phyloP scores from a whole-genome alignment of 2,888 invertebrate species.

The Auanema sp. region DNA sequence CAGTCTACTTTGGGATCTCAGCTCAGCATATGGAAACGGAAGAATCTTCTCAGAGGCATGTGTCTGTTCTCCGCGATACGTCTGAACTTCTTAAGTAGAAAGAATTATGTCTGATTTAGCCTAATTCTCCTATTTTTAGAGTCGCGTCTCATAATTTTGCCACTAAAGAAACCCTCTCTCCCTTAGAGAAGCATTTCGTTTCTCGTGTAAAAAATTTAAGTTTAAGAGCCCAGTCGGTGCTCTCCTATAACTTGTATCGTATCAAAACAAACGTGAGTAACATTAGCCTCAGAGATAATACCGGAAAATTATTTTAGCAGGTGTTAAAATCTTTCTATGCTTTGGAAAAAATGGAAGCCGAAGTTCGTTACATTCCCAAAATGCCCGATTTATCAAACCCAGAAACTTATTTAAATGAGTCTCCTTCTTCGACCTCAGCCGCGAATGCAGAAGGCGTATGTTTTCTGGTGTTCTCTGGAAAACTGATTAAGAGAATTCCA shows the following conservation, averaged over 20 bases:
- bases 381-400: neutral
- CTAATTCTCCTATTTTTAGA: constrained; percentile 3
- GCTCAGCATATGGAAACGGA: constrained; percentile 9
- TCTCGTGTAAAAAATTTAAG: constrained; percentile 10
- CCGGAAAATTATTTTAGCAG: constrained; percentile 5
- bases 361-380: constrained; percentile 6
- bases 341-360: constrained; percentile 11
- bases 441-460: constrained; percentile 8
- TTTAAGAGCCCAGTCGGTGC: constrained; percentile 14
- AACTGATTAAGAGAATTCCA: constrained; percentile 2
- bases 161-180: constrained; percentile 7
- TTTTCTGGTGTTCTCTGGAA: neutral
- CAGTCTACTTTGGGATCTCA: constrained; percentile 17
- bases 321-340: constrained; percentile 10
- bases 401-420: neutral
- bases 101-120: no score
- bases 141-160: constrained; percentile 10
- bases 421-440: no score
- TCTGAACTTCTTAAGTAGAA: constrained; percentile 8
- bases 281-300: neutral
- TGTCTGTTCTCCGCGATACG: constrained; percentile 18
- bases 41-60: neutral
- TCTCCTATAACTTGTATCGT: constrained; percentile 13
- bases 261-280: constrained; percentile 11
- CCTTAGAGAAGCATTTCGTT: constrained; percentile 15